Conservation (phyloP, 2,113 vertebrate genomes). For the Hypocryptadius cinnamomeus region DNA sequence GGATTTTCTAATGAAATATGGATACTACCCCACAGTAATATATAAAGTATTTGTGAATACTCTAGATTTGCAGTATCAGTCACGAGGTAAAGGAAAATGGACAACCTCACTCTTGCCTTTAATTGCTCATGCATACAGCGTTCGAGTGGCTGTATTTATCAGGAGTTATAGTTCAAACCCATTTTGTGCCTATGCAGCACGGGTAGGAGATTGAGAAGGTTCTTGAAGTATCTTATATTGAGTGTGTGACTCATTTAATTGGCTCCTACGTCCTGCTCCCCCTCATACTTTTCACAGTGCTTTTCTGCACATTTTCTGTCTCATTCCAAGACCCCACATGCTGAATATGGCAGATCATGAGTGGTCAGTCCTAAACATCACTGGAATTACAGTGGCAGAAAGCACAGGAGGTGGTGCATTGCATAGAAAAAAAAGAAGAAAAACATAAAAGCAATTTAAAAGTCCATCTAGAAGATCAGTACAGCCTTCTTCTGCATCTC, state of each 20-base stretch:
- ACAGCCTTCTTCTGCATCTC: not conserved
- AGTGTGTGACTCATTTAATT: conserved; percentile 6
- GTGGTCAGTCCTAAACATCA: not conserved
- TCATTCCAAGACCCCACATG: not conserved
- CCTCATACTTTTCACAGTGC: not conserved
- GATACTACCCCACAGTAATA: not conserved
- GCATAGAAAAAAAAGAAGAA: not conserved
- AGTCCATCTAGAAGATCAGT: not conserved
- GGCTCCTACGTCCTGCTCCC: not conserved
- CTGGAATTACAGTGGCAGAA: not conserved
- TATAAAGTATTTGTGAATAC: not conserved
- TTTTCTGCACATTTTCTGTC: not conserved
- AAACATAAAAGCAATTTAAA: not conserved
- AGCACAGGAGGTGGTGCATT: not conserved
- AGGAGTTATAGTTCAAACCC: not conserved
- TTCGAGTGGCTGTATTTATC: not conserved
- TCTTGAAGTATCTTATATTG: not conserved
- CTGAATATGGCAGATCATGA: not conserved
- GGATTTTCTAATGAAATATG: not conserved
- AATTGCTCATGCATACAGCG: not conserved
- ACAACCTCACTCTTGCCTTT: not conserved
- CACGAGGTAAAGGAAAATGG: not conserved
- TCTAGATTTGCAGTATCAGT: not conserved
- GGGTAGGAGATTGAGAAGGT: not conserved
- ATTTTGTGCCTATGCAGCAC: not conserved